Evolutionary conservation across 1,140 invertebrate species (phyloP).

Genomic region (Periplaneta americana): DNA sequence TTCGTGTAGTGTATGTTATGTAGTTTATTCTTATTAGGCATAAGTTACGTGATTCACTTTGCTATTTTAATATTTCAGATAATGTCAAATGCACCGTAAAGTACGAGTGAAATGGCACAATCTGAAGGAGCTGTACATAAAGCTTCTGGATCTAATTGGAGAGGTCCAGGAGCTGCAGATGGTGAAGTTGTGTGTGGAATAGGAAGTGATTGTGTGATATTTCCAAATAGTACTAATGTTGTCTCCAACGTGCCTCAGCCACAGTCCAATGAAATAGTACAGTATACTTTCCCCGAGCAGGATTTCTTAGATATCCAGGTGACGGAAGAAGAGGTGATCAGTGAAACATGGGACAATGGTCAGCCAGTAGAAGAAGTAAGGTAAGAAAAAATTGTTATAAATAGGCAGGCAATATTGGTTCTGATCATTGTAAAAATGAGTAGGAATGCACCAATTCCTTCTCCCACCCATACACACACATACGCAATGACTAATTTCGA

Average conservation of each 20-base stretch:
- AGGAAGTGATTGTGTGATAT: constrained; percentile 34
- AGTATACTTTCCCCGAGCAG: constrained; percentile 14
- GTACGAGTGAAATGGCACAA: not conserved
- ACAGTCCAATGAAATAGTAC: constrained; percentile 27
- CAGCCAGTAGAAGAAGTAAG: constrained; percentile 48
- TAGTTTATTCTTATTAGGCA: not conserved
- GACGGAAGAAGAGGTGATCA: constrained; percentile 36
- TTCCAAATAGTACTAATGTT: constrained; percentile 3
- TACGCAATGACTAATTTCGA: no score
- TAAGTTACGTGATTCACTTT: not conserved
- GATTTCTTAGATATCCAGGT: constrained; percentile 18
- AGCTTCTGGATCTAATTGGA: not conserved
- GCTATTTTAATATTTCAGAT: not conserved
- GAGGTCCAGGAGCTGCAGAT: constrained; percentile 36
- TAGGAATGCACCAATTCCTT: not conserved
- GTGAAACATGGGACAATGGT: constrained; percentile 36
- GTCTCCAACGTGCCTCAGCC: constrained; percentile 43
- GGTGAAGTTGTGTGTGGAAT: constrained; percentile 58
- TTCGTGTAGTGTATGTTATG: not conserved
- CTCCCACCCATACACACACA: no score
- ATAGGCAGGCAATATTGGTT: no score
- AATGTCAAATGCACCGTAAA: not conserved
- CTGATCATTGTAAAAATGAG: not conserved
- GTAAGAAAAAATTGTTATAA: constrained; percentile 37
- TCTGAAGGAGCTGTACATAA: not conserved